Conservation (phyloP, 2,888 invertebrate genomes). For the Drosophila putrida region DNA sequence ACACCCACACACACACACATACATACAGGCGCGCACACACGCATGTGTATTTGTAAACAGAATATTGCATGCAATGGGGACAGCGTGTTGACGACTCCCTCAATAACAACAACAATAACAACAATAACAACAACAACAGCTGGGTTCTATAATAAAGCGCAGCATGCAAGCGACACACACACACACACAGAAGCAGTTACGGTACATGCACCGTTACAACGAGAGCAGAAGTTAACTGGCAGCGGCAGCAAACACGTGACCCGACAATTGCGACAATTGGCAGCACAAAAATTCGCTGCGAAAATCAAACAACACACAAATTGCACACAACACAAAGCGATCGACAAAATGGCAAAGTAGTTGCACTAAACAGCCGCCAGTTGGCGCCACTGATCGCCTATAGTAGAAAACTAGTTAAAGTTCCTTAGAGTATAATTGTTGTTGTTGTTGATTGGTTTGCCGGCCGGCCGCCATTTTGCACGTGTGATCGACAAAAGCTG, state of each 20-base stretch:
- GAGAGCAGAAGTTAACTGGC: slow-evolving; percentile 81
- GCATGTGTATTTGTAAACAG: slow-evolving; percentile 28
- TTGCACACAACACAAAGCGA: slow-evolving; percentile 27
- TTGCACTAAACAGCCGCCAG: slow-evolving; percentile 39
- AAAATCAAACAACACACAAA: slow-evolving; percentile 53
- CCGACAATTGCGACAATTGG: slow-evolving; percentile 78
- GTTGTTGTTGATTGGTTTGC: slow-evolving; percentile 24
- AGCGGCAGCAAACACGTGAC: slow-evolving; percentile 76
- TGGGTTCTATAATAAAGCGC: slow-evolving; percentile 64
- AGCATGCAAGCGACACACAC: slow-evolving; percentile 76
- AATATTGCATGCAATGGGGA: slow-evolving; percentile 62
- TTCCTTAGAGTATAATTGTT: slow-evolving; percentile 23
- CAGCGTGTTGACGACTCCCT: slow-evolving; percentile 65
- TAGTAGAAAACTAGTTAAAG: background rate
- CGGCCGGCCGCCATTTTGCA: slow-evolving; percentile 61
- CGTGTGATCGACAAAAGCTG: slow-evolving; percentile 57
- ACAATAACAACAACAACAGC: slow-evolving; percentile 40
- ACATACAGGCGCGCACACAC: background rate
- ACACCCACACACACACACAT: slow-evolving; percentile 31
- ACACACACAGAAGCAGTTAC: slow-evolving; percentile 45
- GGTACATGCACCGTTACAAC: slow-evolving; percentile 76
- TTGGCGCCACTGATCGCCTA: slow-evolving; percentile 50
- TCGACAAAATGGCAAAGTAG: slow-evolving; percentile 25
- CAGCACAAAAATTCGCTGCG: slow-evolving; percentile 48
- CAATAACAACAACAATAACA: slow-evolving; percentile 37